phyloP scores from a whole-genome alignment of 2,888 invertebrate genomes.

The Limenitis camilla region DNA sequence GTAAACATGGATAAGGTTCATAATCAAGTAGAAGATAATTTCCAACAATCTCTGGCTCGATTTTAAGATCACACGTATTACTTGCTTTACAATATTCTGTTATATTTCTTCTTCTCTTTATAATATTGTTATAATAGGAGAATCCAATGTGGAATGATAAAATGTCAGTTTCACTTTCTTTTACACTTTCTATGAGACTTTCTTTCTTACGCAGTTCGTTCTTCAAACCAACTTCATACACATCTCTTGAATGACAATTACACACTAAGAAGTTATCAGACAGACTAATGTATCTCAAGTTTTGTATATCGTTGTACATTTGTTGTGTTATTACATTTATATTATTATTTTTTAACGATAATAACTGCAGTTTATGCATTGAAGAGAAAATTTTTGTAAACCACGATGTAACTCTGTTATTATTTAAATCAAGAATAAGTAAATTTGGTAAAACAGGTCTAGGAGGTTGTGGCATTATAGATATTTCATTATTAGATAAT shows the following conservation, averaged over 20 bases:
- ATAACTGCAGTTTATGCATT: slow-evolving; percentile 49
- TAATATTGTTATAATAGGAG: slow-evolving; percentile 32
- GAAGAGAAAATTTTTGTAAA: slow-evolving; percentile 48
- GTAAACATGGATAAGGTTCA: slow-evolving; percentile 32
- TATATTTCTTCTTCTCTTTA: slow-evolving; percentile 31
- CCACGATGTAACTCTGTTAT: slow-evolving; percentile 75
- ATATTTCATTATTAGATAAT: slow-evolving; percentile 69
- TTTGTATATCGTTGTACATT: slow-evolving; percentile 72
- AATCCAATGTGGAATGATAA: slow-evolving; percentile 37
- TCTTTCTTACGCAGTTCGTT: slow-evolving; percentile 16
- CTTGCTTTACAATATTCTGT: slow-evolving; percentile 20
- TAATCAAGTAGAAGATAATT: slow-evolving; percentile 45
- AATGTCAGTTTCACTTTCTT: not conserved
- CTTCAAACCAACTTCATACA: slow-evolving; percentile 51
- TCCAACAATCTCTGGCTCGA: slow-evolving; percentile 29
- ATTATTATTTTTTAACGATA: slow-evolving; percentile 69
- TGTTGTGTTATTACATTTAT: slow-evolving; percentile 71
- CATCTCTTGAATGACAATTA: slow-evolving; percentile 70
- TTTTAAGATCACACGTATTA: slow-evolving; percentile 18
- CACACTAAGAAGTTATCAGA: slow-evolving; percentile 76
- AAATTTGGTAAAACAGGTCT: slow-evolving; percentile 51
- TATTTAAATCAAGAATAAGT: slow-evolving; percentile 64
- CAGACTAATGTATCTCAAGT: slow-evolving; percentile 63
- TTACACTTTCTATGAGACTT: slow-evolving; percentile 1
- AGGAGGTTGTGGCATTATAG: slow-evolving; percentile 33